Percentiles rank a stretch among this genome's conserved stretches.
phyloP scores from a whole-genome alignment of 1,140 invertebrate genomes.

The Lethocerus indicus region DNA sequence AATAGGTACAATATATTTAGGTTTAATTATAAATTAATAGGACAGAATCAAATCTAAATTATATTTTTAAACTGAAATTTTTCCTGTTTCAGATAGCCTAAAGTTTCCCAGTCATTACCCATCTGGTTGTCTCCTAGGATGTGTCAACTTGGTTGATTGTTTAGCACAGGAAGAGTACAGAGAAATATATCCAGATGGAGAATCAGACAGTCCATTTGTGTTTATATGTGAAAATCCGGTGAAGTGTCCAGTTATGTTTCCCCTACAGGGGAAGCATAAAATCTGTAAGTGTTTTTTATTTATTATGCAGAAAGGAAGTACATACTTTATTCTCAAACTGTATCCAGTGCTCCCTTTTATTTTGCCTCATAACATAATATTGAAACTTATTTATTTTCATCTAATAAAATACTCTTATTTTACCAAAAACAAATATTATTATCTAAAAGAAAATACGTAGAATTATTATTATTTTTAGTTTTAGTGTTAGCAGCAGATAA shows the following conservation, averaged over 20 bases:
- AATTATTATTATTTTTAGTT: constrained; percentile 8
- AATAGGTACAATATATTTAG: neutral
- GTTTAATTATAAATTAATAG: neutral
- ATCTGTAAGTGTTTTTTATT: constrained; percentile 59
- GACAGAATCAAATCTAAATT: neutral
- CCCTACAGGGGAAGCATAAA: constrained; percentile 83
- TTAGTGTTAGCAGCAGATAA: constrained; percentile 4
- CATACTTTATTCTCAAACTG: neutral
- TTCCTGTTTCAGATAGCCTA: constrained; percentile 36
- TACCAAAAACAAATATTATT: neutral
- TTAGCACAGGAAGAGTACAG: constrained; percentile 75
- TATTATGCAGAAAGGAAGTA: neutral
- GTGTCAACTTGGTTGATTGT: constrained; percentile 70
- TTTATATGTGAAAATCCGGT: constrained; percentile 79
- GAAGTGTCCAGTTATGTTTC: constrained; percentile 67
- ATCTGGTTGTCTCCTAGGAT: constrained; percentile 73
- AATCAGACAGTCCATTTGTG: constrained; percentile 77
- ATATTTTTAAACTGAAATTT: neutral
- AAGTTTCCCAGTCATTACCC: constrained; percentile 73
- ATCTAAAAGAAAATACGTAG: constrained; percentile 1
- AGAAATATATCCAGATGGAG: constrained; percentile 61
- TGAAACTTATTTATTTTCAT: neutral
- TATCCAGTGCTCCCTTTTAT: neutral
- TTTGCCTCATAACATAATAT: neutral
- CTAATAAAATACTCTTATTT: neutral